Evolutionary conservation across 2,888 invertebrate species (phyloP), one percentile per base, ranked within the genome.

Genomic region (Cynaeus angustus): DNA sequence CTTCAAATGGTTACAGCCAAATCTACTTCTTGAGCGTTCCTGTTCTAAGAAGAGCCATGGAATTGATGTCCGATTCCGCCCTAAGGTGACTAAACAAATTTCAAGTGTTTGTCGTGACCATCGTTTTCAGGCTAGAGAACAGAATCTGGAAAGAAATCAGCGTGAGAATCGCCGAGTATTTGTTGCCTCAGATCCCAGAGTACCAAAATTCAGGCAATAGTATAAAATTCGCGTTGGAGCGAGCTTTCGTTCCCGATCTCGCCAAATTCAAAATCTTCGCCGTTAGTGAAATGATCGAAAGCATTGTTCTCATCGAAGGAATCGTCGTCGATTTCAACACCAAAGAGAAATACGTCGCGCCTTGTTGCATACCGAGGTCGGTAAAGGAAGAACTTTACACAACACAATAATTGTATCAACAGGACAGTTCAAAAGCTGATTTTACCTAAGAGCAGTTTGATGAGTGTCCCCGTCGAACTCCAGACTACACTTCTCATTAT

Each of bases 1-100:
- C 86, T 0, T 89, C 90, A 71, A 90, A 90, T 71, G 88, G 90
- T 0, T 86, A 88, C 0, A 88, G 88, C 0, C 88, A 89, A 77
- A 86, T 81, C 12, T 88, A 84, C 78, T 84, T 83, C 73, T 85
- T 88, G 45, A 83, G 84, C 0, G 73, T 86, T 79, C 79, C 85
- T 0, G 73, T 87, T 4, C 76, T 87, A 6, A 86, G 84, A 66
- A 88, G 87, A 66, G 87, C 87, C 0, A 87, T 87, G 68, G 86
- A 83, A 21, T 26, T 61, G 28, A 62, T 38, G 16, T 37, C 55
- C 1, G 65, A 70, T 30, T 59, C 66, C 12, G 12, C 56, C 33
- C 21, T 50, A 1, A 73, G 71, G 71, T 85, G 9, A 37, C 37
- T n/a, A 3, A 12, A 5, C 13, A 41, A 1, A 6, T 10, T 5